Percentiles rank a stretch among this genome's conserved stretches.
These are phyloP conservation scores for Apotomis capreana DNA, from an alignment of 2,888 invertebrate genomes.

Conservation along the genomic window DNA sequence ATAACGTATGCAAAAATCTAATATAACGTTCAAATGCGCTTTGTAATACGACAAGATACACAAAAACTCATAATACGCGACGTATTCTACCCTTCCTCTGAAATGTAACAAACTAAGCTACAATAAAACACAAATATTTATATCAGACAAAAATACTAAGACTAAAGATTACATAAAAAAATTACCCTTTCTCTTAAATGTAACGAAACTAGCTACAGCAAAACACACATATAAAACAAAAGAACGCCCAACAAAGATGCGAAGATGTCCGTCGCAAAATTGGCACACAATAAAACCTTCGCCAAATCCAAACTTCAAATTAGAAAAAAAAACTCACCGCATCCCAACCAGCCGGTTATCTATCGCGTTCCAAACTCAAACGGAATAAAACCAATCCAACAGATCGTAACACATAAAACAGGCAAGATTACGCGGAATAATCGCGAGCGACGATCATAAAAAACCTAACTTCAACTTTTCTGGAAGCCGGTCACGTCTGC, in stretches of 20 bases:
- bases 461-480: constrained; percentile 65
- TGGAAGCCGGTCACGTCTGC: constrained; percentile 71
- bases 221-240: not conserved
- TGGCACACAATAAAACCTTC: constrained; percentile 4
- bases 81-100: too few relatives aligned
- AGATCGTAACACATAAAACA: constrained; percentile 46
- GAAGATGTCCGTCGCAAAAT: not conserved
- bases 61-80: too few relatives aligned
- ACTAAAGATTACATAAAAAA: too few relatives aligned
- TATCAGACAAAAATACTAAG: too few relatives aligned
- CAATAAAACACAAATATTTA: not conserved
- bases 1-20: too few relatives aligned
- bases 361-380: constrained; percentile 37
- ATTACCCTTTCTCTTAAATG: not conserved
- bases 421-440: constrained; percentile 64
- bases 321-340: not conserved
- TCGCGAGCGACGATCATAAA: constrained; percentile 65
- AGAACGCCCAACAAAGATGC: not conserved
- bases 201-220: not conserved
- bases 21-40: too few relatives aligned
- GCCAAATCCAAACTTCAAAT: constrained; percentile 9
- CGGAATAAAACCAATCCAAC: constrained; percentile 42
- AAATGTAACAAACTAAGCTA: not conserved
- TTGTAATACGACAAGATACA: too few relatives aligned
- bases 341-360: constrained; percentile 27